Percentiles rank a stretch among this genome's conserved stretches.
Evolutionary conservation across 1,140 invertebrate genomes (phyloP).

Genomic region (Uloborus diversus): DNA sequence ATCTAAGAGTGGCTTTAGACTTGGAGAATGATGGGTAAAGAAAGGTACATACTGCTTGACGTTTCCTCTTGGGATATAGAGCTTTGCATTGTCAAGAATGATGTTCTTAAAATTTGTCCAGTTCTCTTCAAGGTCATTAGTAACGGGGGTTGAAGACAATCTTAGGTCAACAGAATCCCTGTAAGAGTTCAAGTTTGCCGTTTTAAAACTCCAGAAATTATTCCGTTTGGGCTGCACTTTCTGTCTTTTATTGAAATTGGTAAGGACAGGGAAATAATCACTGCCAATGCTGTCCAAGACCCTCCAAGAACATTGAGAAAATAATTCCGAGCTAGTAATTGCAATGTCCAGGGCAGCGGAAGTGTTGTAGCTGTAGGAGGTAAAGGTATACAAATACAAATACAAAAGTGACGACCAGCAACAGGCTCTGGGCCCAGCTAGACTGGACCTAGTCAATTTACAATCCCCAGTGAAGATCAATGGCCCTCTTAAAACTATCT

Average conservation of each 20-base stretch:
- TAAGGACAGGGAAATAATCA: conserved; percentile 10
- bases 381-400: no score
- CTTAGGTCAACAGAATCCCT: neutral
- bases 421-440: no score
- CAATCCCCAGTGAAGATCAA: no score
- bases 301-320: neutral
- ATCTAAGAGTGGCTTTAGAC: neutral
- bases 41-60: neutral
- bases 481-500: no score
- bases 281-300: conserved; percentile 1
- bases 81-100: neutral
- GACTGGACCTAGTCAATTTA: no score
- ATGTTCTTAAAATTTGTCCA: neutral
- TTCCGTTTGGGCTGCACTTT: neutral
- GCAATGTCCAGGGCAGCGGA: neutral
- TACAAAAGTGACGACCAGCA: no score
- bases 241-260: conserved; percentile 9
- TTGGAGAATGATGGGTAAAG: conserved; percentile 5
- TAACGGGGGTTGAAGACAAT: neutral
- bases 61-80: neutral
- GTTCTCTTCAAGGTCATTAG: neutral
- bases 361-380: neutral
- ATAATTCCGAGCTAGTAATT: neutral
- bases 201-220: conserved; percentile 1
- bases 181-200: conserved; percentile 1